A percentile compares a stretch with the other conserved stretches of the same genome.
Evolutionary conservation across 2,797 vertebrate genomes (phyloP).

Genomic region (Pangasius mekongensis): DNA sequence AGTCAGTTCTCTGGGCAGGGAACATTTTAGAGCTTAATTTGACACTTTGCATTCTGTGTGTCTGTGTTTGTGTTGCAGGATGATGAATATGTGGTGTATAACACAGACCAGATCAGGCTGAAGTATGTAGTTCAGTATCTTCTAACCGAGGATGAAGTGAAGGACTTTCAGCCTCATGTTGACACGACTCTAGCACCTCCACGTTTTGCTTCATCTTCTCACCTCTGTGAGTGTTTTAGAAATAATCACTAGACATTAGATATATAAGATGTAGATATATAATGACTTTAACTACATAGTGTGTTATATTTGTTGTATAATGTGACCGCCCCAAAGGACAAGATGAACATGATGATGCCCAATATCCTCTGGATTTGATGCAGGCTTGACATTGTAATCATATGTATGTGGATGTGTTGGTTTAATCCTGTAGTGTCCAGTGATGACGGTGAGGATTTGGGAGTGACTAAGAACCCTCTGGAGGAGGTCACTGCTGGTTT

Average conservation of each 20-base stretch:
- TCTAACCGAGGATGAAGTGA: slow-evolving; percentile 72
- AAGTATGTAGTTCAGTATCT: slow-evolving; percentile 83
- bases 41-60: neutral
- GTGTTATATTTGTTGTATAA: neutral
- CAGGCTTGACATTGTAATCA: neutral
- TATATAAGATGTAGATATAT: too few species aligned
- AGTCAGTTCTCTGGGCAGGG: neutral
- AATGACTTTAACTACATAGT: neutral
- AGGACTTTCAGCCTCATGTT: slow-evolving; percentile 71
- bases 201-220: neutral
- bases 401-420: slow-evolving; percentile 43
- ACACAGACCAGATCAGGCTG: slow-evolving; percentile 82
- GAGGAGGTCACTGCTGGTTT: slow-evolving; percentile 73
- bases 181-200: slow-evolving; percentile 47
- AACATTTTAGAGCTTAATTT: neutral
- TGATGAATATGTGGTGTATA: slow-evolving; percentile 88
- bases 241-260: neutral
- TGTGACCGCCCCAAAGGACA: neutral
- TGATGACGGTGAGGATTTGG: slow-evolving; percentile 50
- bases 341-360: neutral
- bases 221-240: slow-evolving; percentile 46
- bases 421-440: slow-evolving; percentile 55
- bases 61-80: slow-evolving; percentile 71
- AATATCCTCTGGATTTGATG: neutral
- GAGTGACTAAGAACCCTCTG: slow-evolving; percentile 57